These are phyloP conservation scores for Leucosticte australis DNA, from an alignment of 2,113 vertebrate genomes.

Conservation along the genomic window DNA sequence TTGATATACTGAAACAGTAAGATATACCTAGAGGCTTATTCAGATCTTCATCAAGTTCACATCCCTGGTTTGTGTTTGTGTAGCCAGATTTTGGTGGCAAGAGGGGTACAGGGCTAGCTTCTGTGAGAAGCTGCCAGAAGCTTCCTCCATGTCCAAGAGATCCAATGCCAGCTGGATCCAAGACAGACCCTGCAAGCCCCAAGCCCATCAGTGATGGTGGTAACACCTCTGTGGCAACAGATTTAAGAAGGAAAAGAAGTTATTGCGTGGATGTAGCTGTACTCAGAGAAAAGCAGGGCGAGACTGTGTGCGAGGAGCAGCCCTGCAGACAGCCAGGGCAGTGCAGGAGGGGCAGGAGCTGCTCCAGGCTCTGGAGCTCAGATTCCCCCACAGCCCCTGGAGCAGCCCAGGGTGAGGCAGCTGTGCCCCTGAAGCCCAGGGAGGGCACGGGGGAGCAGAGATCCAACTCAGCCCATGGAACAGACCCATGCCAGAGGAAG, in stretches of 20 bases:
- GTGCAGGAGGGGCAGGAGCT: neutral
- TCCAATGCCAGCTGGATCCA: neutral
- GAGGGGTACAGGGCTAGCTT: neutral
- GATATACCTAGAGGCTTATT: neutral
- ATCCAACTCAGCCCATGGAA: neutral
- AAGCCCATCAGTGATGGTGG: neutral
- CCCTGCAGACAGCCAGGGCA: neutral
- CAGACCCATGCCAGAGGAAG: neutral
- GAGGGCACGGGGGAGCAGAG: neutral
- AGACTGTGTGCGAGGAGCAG: fast-evolving
- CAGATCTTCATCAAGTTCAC: too few species aligned
- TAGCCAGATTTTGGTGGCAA: neutral
- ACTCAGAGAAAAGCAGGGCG: neutral
- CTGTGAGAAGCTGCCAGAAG: neutral
- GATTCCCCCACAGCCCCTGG: neutral
- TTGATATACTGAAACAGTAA: neutral
- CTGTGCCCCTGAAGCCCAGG: neutral
- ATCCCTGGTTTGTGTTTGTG: neutral
- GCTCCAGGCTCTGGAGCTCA: neutral
- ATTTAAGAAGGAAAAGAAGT: neutral
- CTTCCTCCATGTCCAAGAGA: neutral
- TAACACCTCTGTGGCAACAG: neutral
- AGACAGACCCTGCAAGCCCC: fast-evolving
- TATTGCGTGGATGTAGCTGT: fast-evolving
- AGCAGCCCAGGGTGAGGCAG: neutral